A percentile compares a stretch with the other conserved stretches of the same genome.
Evolutionary conservation across 2,797 vertebrate genomes (phyloP).

Genomic region (Spondyliosoma cantharus): DNA sequence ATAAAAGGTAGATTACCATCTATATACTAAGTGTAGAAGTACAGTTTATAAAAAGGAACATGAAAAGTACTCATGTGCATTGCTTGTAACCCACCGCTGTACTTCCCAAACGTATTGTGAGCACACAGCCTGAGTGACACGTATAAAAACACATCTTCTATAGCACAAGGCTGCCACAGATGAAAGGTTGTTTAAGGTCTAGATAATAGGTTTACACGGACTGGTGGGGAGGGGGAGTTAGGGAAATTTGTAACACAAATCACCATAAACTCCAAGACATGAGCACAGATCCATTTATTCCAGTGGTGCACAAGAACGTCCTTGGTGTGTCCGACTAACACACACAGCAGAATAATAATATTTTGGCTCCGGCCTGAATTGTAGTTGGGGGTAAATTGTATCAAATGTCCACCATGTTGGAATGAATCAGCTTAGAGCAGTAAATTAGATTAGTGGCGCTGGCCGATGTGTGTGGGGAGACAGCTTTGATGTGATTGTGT

Average conservation of each 20-base stretch:
- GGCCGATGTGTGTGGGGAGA: constrained; percentile 34
- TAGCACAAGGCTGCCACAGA: constrained; percentile 8
- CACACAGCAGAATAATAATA: constrained; percentile 14
- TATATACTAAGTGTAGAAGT: no score
- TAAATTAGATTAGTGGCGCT: constrained; percentile 66
- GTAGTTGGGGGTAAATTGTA: constrained; percentile 51
- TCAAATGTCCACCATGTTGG: constrained; percentile 57
- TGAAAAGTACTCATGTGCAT: no score
- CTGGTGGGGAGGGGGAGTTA: not conserved
- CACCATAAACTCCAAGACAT: constrained; percentile 22
- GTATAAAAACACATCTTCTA: constrained; percentile 12
- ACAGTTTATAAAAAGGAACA: no score
- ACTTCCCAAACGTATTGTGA: not conserved
- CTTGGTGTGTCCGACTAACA: constrained; percentile 32
- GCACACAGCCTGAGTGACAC: not conserved
- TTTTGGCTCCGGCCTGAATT: constrained; percentile 26
- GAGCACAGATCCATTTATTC: constrained; percentile 28
- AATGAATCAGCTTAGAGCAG: constrained; percentile 49
- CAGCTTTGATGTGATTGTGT: constrained; percentile 63
- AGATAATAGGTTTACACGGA: constrained; percentile 19
- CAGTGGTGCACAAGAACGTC: constrained; percentile 7
- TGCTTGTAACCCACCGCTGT: no score
- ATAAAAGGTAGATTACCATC: no score
- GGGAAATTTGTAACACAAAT: constrained; percentile 38
- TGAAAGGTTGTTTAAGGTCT: constrained; percentile 35